These are phyloP conservation scores for Struthidea cinerea DNA, from an alignment of 2,113 vertebrate genomes.

Conservation along the genomic window DNA sequence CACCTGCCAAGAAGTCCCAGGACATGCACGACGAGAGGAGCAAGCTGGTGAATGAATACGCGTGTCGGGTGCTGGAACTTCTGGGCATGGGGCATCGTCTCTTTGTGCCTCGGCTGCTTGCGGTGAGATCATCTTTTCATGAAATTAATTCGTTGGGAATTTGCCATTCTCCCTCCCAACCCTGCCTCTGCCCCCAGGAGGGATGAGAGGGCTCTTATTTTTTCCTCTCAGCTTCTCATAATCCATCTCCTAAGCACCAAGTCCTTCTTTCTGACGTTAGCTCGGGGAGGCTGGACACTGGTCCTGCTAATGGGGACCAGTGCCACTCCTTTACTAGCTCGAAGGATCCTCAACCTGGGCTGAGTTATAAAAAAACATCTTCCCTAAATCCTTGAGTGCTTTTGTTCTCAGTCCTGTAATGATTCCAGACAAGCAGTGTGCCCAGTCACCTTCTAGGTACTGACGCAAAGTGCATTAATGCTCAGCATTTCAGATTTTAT, in stretches of 20 bases:
- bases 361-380: background rate
- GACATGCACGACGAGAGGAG: constrained; percentile 83
- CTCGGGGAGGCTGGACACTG: background rate
- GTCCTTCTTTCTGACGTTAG: background rate
- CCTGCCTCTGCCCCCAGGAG: background rate
- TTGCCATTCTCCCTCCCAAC: background rate
- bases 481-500: background rate
- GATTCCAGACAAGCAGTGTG: background rate
- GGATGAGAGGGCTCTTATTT: background rate
- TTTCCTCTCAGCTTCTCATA: background rate
- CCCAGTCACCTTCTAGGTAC: background rate
- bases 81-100: constrained; percentile 98
- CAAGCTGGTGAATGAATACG: constrained; percentile 88
- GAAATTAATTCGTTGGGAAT: constrained; percentile 23
- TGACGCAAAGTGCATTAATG: background rate
- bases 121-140: constrained; percentile 86
- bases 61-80: constrained; percentile 89
- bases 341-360: background rate
- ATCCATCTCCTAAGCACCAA: background rate
- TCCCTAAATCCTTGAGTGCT: constrained; percentile 7
- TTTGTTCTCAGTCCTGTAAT: background rate
- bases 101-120: constrained; percentile 94
- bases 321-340: constrained; percentile 62
- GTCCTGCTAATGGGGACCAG: background rate
- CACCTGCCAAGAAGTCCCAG: constrained; percentile 83